Evolutionary conservation across 2,113 vertebrate genomes (phyloP), one percentile per base, ranked within the genome.

Genomic region (Platichthys stellatus): DNA sequence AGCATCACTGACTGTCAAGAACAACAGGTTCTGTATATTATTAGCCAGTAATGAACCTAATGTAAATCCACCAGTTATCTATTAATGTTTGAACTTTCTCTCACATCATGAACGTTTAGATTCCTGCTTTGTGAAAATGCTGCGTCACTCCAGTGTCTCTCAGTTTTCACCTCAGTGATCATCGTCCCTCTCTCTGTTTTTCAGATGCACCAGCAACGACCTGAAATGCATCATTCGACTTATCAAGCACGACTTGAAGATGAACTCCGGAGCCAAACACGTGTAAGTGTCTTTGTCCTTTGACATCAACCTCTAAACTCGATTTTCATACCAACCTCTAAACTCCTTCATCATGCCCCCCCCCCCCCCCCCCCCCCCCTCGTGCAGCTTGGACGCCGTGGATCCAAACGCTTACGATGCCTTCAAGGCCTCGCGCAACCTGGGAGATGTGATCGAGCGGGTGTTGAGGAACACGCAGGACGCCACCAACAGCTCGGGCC

Each of bases 191-290:
- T 74, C 14, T 63, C 28, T 62, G 68, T 23, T 4, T 89, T 0
- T 21, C 83, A 99, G 98, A 89, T 99, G 97, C 82, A 99, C 98
- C 0, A 95, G 95, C 54, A 99, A 99, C 0, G 98, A 99, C 93
- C 93, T 99, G 67, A 99, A 99, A 80, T 98, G 98, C 85, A 96
- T 98, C 92, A 92, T 99, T 83, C 93, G 98, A 61, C 93, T 99
- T 1, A 96, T 99, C 59, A 99, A 99, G 72, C 98, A 99, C 2
- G 98, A 99, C 87, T 84, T 99, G 92, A 98, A 99, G 91, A 99
- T 99, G 96, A 99, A 97, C 26, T 92, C 98, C 0, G 98, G 98
- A 45, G 98, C 98, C 0, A 99, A 99, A 90, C 98, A 99, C 0
- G 96, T 99, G 98, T 99, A 91, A 96, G 98, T 95, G 56, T 56